Evolutionary conservation across 2,797 vertebrate species (phyloP).

Genomic region (Platalea minor): DNA sequence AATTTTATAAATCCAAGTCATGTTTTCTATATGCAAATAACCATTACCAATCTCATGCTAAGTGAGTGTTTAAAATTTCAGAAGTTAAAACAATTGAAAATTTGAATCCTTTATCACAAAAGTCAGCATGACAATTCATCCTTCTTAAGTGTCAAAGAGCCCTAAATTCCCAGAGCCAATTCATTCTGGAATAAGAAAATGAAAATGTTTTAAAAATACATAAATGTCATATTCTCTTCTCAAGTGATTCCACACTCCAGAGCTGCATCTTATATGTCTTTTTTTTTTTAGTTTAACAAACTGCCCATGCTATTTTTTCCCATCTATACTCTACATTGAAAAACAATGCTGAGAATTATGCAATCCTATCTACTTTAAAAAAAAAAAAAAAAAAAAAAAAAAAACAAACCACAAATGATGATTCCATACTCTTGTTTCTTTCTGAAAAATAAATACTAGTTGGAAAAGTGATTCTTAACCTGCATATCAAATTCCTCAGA

Average conservation of each 20-base stretch:
- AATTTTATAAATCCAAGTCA: constrained; percentile 61
- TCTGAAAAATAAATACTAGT: neutral
- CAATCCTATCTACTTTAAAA: neutral
- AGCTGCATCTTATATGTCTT: neutral
- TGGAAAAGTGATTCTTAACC: neutral
- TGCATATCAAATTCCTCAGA: neutral
- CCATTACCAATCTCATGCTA: constrained; percentile 60
- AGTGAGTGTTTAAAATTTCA: constrained; percentile 67
- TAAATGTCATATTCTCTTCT: constrained; percentile 36
- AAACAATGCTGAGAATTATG: neutral
- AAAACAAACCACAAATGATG: neutral
- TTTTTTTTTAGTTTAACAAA: neutral
- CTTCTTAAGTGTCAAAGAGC: constrained; percentile 19
- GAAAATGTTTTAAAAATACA: constrained; percentile 28
- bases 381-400: neutral
- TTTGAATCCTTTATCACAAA: constrained; percentile 59
- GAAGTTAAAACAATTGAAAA: constrained; percentile 70
- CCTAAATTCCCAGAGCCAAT: constrained; percentile 31
- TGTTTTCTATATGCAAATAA: constrained; percentile 66
- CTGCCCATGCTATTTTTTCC: neutral
- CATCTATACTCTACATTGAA: neutral
- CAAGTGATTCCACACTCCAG: constrained; percentile 3
- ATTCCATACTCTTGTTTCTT: neutral
- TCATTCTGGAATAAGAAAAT: constrained; percentile 59
- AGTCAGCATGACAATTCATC: constrained; percentile 25